A percentile compares a stretch with the other conserved stretches of the same genome.
phyloP scores from a whole-genome alignment of 2,888 invertebrate genomes.

The Drosophila paramelanica region DNA sequence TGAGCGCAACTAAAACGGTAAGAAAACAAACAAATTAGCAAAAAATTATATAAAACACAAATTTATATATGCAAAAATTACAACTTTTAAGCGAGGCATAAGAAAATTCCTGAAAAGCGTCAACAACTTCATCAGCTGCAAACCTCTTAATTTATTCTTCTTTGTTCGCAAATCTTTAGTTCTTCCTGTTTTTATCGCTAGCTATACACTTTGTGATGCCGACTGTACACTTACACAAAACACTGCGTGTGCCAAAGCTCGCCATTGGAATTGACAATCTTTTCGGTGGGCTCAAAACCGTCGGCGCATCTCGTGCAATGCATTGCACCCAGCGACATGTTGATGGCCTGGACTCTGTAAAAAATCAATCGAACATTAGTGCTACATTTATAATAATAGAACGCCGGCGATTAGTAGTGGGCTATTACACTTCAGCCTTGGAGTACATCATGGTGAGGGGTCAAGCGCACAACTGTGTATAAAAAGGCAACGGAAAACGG shows the following conservation, averaged over 20 bases:
- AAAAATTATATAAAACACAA: background rate
- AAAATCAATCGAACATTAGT: slow-evolving; percentile 11
- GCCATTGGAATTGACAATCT: slow-evolving; percentile 99
- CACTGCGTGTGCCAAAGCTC: slow-evolving; percentile 99
- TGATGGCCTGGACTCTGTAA: slow-evolving; percentile 83
- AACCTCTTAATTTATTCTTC: too few relatives aligned
- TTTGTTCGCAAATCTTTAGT: too few relatives aligned
- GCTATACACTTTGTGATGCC: too few relatives aligned
- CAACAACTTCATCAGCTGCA: too few relatives aligned
- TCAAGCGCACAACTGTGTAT: slow-evolving; percentile 40
- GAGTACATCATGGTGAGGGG: slow-evolving; percentile 79
- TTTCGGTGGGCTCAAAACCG: slow-evolving; percentile 97
- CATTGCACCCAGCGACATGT: slow-evolving; percentile 96
- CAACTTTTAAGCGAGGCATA: too few relatives aligned
- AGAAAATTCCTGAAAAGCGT: too few relatives aligned
- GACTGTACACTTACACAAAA: slow-evolving; percentile 94
- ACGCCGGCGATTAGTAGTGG: slow-evolving; percentile 9
- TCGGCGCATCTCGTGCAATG: slow-evolving; percentile 97
- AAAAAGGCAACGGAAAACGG: slow-evolving; percentile 47
- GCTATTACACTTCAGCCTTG: slow-evolving; percentile 78
- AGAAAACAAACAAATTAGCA: background rate
- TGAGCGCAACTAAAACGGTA: slow-evolving; percentile 93
- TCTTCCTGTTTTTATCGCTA: too few relatives aligned
- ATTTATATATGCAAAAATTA: background rate
- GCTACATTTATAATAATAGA: slow-evolving; percentile 1